Percentiles rank a stretch among this genome's conserved stretches.
These are phyloP conservation scores for Stegodyphus mimosarum DNA, from an alignment of 1,140 invertebrate species.

Conservation along the genomic window DNA sequence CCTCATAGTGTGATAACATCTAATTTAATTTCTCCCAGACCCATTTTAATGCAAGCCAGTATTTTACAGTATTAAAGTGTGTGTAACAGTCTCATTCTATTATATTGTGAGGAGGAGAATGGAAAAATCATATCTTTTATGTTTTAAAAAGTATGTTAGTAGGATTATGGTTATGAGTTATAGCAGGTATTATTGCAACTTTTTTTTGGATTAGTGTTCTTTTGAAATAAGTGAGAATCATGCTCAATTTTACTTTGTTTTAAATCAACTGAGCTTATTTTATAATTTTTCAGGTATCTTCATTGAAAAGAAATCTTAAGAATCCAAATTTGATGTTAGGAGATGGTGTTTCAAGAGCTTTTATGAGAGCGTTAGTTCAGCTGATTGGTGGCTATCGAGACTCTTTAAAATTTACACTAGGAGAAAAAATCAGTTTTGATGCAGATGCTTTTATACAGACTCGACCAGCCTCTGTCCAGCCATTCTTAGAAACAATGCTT, in stretches of 20 bases:
- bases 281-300: constrained; percentile 65
- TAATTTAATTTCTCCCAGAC: too few relatives aligned
- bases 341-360: constrained; percentile 90
- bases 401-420: constrained; percentile 75
- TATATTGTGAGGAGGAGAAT: too few relatives aligned
- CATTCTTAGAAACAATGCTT: constrained; percentile 89
- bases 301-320: constrained; percentile 66
- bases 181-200: too few relatives aligned
- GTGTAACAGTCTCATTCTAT: too few relatives aligned
- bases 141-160: too few relatives aligned
- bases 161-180: too few relatives aligned
- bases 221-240: too few relatives aligned
- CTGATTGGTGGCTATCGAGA: constrained; percentile 94
- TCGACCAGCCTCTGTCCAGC: constrained; percentile 82
- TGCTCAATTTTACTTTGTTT: background rate
- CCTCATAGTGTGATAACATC: too few relatives aligned
- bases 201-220: too few relatives aligned
- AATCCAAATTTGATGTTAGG: constrained; percentile 78
- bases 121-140: too few relatives aligned
- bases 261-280: background rate
- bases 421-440: constrained; percentile 81
- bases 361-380: constrained; percentile 84
- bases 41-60: too few relatives aligned
- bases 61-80: too few relatives aligned
- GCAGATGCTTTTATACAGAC: constrained; percentile 86